A percentile compares a stretch with the other conserved stretches of the same genome.
Evolutionary conservation across 2,888 invertebrate genomes (phyloP).

Genomic region (Rhamphomyia laevipes): DNA sequence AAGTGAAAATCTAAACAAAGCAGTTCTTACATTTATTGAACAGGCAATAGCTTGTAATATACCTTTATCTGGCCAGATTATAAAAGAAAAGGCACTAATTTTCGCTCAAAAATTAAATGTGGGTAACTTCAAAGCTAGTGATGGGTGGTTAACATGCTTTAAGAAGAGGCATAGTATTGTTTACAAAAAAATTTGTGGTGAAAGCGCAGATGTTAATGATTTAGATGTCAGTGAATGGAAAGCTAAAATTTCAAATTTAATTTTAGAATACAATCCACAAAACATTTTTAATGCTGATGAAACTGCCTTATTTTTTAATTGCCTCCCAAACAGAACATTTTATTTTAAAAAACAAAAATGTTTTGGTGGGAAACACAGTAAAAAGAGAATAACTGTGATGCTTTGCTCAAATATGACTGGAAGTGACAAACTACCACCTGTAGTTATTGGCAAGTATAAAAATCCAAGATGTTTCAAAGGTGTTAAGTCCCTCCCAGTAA

Average conservation of each 20-base stretch:
- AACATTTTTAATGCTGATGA: no score
- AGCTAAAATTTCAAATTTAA: neutral
- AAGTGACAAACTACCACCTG: no score
- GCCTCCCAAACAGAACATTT: neutral
- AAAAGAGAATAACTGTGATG: neutral
- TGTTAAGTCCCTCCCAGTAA: neutral
- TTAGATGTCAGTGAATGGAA: neutral
- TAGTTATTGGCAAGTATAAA: neutral
- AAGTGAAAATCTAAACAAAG: neutral
- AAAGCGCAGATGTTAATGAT: neutral
- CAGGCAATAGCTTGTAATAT: neutral
- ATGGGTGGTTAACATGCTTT: neutral
- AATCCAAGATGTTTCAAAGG: slow-evolving; percentile 2
- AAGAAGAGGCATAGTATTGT: neutral
- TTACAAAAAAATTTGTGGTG: neutral
- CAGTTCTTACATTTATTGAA: neutral
- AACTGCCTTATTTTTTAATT: neutral
- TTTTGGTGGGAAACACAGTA: neutral
- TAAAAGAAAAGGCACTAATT: neutral
- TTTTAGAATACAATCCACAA: neutral
- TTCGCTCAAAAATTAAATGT: neutral
- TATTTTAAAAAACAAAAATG: neutral
- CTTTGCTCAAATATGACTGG: no score
- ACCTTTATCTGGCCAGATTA: neutral
- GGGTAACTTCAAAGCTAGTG: neutral